phyloP scores from a whole-genome alignment of 2,113 vertebrate species.

The Tinamus guttatus region DNA sequence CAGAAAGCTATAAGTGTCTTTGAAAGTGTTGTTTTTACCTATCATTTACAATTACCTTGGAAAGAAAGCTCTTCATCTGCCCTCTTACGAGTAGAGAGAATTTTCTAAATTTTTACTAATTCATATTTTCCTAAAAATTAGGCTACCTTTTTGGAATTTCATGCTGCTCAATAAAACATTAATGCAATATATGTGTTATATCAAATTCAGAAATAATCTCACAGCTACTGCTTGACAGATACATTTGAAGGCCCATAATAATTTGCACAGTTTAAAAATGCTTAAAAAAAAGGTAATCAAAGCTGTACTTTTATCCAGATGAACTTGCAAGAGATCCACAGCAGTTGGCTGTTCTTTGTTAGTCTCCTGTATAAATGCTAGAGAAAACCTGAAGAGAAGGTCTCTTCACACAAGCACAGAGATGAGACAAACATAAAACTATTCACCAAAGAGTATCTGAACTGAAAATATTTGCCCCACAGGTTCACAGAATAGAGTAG shows the following conservation, averaged over 20 bases:
- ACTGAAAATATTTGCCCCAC: not conserved
- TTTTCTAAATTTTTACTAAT: not conserved
- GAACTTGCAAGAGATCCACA: not conserved
- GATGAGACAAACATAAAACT: not conserved
- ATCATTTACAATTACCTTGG: not conserved
- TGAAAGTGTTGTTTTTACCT: not conserved
- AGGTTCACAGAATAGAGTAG: not conserved
- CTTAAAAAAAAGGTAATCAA: not conserved
- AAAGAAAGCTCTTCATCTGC: not conserved
- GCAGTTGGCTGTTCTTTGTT: not conserved
- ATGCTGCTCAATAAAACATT: not conserved
- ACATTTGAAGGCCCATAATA: not conserved
- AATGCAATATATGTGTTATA: not conserved
- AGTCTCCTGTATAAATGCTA: not conserved
- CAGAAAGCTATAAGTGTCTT: not conserved
- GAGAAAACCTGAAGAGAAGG: not conserved
- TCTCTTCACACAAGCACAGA: not conserved
- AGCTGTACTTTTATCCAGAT: not conserved
- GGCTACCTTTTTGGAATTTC: not conserved
- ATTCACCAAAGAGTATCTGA: accelerated
- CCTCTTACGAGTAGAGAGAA: not conserved
- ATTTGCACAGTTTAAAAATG: not conserved
- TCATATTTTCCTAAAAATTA: not conserved
- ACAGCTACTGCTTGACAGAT: not conserved
- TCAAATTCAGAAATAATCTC: not conserved